Evolutionary conservation across 2,888 invertebrate genomes (phyloP).

Genomic region (Oxytorus armatus): DNA sequence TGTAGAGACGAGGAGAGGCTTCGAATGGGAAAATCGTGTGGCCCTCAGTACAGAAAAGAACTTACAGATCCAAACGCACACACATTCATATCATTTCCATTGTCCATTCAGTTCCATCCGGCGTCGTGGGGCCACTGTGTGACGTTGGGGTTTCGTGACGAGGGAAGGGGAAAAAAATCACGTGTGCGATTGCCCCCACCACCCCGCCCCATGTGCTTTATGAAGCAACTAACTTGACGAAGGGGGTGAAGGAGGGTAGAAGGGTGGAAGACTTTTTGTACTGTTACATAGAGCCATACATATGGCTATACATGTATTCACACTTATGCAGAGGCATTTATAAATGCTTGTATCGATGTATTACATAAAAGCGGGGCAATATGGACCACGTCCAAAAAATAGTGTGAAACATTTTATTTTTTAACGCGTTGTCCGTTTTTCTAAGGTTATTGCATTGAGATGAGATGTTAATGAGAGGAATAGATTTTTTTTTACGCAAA

Average conservation of each 20-base stretch:
- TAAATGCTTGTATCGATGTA: too few species aligned
- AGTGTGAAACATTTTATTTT: too few species aligned
- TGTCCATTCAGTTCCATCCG: conserved; percentile 59
- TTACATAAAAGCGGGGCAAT: too few species aligned
- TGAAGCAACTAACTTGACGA: conserved; percentile 2
- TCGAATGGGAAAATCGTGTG: conserved; percentile 19
- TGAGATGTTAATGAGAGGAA: neutral
- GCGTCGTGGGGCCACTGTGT: conserved; percentile 40
- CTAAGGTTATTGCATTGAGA: neutral
- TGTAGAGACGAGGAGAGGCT: neutral
- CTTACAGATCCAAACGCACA: too few species aligned
- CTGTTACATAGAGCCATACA: too few species aligned
- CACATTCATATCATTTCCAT: conserved; percentile 36
- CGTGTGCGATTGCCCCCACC: conserved; percentile 29
- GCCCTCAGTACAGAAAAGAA: neutral
- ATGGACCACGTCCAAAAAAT: too few species aligned
- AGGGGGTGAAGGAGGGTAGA: neutral
- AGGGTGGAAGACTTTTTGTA: too few species aligned
- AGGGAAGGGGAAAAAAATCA: conserved; percentile 15
- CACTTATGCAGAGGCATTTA: neutral
- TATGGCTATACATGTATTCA: neutral
- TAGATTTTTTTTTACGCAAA: neutral
- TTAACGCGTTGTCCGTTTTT: too few species aligned
- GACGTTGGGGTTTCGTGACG: conserved; percentile 52
- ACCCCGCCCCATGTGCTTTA: conserved; percentile 18